phyloP scores from a whole-genome alignment of 2,113 vertebrate genomes.

The Chloropsis cyanopogon region DNA sequence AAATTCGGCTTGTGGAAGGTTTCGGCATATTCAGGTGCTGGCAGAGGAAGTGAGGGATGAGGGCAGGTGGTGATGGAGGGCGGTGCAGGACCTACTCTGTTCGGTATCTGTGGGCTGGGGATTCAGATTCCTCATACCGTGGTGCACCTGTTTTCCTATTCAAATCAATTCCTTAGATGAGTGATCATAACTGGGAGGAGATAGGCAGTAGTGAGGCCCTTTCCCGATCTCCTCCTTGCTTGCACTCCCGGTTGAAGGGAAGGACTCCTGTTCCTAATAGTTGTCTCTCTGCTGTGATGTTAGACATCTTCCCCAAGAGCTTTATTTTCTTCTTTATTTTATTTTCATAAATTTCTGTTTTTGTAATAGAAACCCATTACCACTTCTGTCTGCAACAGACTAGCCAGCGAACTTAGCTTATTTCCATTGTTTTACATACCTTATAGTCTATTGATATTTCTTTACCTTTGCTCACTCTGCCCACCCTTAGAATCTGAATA shows the following conservation, averaged over 20 bases:
- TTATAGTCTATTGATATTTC: rapidly evolving
- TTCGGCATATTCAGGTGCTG: not conserved
- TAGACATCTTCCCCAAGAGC: not conserved
- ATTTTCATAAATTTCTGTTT: not conserved
- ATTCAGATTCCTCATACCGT: rapidly evolving
- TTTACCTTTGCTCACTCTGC: not conserved
- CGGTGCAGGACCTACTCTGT: rapidly evolving
- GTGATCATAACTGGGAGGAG: not conserved
- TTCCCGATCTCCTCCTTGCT: not conserved
- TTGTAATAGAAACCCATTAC: not conserved
- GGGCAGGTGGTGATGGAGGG: not conserved
- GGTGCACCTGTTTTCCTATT: not conserved
- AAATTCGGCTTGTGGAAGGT: not conserved
- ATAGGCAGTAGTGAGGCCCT: rapidly evolving
- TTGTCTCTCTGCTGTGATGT: not conserved
- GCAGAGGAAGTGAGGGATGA: not conserved
- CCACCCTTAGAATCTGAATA: not conserved
- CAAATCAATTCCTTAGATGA: not conserved
- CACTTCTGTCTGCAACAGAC: not conserved
- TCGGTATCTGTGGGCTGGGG: rapidly evolving
- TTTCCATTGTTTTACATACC: not conserved
- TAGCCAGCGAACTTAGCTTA: not conserved
- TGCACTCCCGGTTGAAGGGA: not conserved
- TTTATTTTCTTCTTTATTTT: not conserved
- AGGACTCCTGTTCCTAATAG: not conserved